Evolutionary conservation across 2,888 invertebrate genomes (phyloP).

Genomic region (Epinotia bilunana): DNA sequence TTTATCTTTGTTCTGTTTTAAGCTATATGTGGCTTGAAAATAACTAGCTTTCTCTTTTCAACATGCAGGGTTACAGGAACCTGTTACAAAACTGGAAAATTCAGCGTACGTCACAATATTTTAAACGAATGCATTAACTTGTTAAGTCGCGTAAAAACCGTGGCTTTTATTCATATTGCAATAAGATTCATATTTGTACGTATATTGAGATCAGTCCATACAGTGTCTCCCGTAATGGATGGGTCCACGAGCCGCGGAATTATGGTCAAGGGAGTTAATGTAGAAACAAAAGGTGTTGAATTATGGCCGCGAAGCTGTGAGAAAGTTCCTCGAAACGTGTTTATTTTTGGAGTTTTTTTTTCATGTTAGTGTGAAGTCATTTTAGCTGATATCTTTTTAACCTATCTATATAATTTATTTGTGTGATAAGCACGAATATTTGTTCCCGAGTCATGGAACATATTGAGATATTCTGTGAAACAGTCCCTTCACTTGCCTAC

Average conservation of each 20-base stretch:
- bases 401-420: no score
- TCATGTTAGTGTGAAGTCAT: neutral
- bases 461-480: no score
- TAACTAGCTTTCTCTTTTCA: no score
- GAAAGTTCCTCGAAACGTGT: slow-evolving; percentile 30
- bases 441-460: no score
- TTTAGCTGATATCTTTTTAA: neutral
- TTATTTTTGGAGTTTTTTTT: slow-evolving; percentile 20
- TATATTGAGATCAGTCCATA: neutral
- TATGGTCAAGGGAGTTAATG: slow-evolving; percentile 25
- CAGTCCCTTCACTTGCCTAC: no score
- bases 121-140: slow-evolving; percentile 74
- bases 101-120: slow-evolving; percentile 77
- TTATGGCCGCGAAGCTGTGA: slow-evolving; percentile 32
- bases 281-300: slow-evolving; percentile 38
- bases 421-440: no score
- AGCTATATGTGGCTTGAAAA: no score
- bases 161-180: neutral
- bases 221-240: slow-evolving; percentile 64
- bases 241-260: slow-evolving; percentile 16
- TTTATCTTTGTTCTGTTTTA: no score
- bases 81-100: slow-evolving; percentile 61
- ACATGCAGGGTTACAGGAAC: slow-evolving; percentile 56
- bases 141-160: slow-evolving; percentile 55
- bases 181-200: slow-evolving; percentile 2